Evolutionary conservation across 2,113 vertebrate species (phyloP).

Genomic region (Campylomormyrus tamandua): DNA sequence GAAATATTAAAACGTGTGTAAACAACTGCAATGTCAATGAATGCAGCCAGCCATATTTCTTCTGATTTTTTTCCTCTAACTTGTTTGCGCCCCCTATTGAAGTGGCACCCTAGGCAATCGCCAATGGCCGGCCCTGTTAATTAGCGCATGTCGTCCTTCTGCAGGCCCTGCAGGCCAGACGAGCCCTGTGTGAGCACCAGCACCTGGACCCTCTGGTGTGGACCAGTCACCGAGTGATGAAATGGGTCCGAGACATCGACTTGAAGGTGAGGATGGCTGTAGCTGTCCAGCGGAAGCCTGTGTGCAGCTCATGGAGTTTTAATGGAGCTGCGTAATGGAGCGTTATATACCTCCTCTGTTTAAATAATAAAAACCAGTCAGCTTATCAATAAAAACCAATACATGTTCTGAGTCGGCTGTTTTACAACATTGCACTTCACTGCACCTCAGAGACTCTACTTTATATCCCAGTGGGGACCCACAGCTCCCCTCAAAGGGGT

Average conservation of each 20-base stretch:
- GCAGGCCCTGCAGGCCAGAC: constrained; percentile 68
- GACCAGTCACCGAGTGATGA: constrained; percentile 74
- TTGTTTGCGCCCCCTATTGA: neutral
- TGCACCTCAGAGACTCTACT: neutral
- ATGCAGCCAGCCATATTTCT: neutral
- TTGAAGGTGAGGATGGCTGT: constrained; percentile 60
- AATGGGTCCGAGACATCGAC: constrained; percentile 77
- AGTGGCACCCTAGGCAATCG: neutral
- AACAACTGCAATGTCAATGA: neutral
- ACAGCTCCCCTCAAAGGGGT: neutral
- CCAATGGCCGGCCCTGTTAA: neutral
- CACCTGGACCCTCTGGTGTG: constrained; percentile 72
- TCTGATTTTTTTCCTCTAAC: neutral
- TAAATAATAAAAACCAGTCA: neutral
- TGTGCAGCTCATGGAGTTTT: neutral
- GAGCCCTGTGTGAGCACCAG: constrained; percentile 70
- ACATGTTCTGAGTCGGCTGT: neutral
- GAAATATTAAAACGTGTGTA: neutral
- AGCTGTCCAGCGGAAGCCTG: neutral
- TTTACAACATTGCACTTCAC: neutral
- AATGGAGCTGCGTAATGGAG: neutral
- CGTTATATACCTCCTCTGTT: neutral
- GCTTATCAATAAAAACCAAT: neutral
- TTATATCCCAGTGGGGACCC: neutral
- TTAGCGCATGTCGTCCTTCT: constrained; percentile 10